Evolutionary conservation across 2,113 vertebrate genomes (phyloP).

Genomic region (Chloropsis hardwickii): DNA sequence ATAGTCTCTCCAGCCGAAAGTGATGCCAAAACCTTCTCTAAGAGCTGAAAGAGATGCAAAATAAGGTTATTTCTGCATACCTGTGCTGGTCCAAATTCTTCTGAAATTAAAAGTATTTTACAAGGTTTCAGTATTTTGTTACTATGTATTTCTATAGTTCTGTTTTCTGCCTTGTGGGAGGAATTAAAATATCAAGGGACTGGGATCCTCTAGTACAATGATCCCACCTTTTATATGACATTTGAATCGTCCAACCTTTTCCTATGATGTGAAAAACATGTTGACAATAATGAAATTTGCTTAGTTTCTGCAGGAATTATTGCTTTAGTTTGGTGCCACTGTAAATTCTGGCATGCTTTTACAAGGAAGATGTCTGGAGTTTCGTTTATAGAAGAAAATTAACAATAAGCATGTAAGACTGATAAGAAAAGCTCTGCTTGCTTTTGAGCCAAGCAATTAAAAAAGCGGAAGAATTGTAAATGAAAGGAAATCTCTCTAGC

Average conservation of each 20-base stretch:
- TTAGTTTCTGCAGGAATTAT: conserved; percentile 15
- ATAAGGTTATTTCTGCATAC: not conserved
- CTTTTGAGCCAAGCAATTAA: conserved; percentile 29
- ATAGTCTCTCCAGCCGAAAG: not conserved
- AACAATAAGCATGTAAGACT: not conserved
- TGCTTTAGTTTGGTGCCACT: conserved; percentile 38
- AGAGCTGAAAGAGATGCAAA: not conserved
- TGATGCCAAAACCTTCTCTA: not conserved
- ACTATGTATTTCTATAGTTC: not conserved
- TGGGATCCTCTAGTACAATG: not conserved
- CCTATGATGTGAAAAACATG: conserved; percentile 56
- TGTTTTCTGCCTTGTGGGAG: not conserved
- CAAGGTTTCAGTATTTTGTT: not conserved
- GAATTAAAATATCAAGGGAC: not conserved
- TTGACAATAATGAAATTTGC: conserved; percentile 32
- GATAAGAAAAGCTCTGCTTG: conserved; percentile 40
- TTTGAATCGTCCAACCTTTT: not conserved
- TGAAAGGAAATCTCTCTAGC: not conserved
- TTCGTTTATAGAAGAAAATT: conserved; percentile 45
- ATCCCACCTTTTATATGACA: conserved; percentile 8
- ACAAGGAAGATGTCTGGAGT: conserved; percentile 24
- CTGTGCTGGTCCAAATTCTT: not conserved
- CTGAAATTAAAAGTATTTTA: not conserved
- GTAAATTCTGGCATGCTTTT: conserved; percentile 36
- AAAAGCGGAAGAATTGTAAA: not conserved